Percentiles rank a stretch among this genome's conserved stretches.
Evolutionary conservation across 2,113 vertebrate genomes (phyloP).

Genomic region (Poeciliopsis turrubarensis): DNA sequence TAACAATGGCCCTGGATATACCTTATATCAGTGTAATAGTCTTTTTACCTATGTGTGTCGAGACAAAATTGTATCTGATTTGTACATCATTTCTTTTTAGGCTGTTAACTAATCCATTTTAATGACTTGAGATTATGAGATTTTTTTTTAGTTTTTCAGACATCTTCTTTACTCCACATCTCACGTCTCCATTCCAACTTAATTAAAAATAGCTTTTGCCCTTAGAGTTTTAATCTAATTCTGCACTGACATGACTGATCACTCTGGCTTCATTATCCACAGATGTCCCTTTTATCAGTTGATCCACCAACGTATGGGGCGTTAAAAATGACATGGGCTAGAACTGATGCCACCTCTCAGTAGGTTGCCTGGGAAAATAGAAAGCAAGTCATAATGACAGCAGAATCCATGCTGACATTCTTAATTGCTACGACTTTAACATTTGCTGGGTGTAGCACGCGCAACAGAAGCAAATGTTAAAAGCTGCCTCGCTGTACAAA

Average conservation of each 20-base stretch:
- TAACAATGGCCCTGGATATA: no score
- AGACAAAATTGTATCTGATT: background rate
- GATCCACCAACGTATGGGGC: conserved; percentile 3
- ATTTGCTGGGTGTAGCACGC: background rate
- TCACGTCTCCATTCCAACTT: background rate
- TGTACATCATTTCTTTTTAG: background rate
- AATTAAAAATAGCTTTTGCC: conserved; percentile 7
- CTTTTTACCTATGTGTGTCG: no score
- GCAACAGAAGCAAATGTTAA: background rate
- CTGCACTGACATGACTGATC: conserved; percentile 5
- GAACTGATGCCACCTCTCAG: conserved; percentile 16
- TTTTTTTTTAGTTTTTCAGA: conserved; percentile 6
- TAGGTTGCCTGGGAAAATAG: conserved; percentile 15
- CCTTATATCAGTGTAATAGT: background rate
- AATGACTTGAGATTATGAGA: background rate
- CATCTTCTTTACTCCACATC: background rate
- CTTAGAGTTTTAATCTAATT: conserved; percentile 26
- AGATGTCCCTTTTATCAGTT: conserved; percentile 10
- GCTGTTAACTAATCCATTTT: background rate
- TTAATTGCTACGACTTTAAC: conserved; percentile 14
- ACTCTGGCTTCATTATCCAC: conserved; percentile 13
- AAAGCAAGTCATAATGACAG: conserved; percentile 13
- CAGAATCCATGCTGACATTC: conserved; percentile 1
- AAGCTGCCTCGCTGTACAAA: background rate
- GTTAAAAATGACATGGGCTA: conserved; percentile 1